Percentiles rank a stretch among this genome's conserved stretches.
These are phyloP conservation scores for Drosophila paulistorum DNA, from an alignment of 1,140 invertebrate species.

Conservation along the genomic window DNA sequence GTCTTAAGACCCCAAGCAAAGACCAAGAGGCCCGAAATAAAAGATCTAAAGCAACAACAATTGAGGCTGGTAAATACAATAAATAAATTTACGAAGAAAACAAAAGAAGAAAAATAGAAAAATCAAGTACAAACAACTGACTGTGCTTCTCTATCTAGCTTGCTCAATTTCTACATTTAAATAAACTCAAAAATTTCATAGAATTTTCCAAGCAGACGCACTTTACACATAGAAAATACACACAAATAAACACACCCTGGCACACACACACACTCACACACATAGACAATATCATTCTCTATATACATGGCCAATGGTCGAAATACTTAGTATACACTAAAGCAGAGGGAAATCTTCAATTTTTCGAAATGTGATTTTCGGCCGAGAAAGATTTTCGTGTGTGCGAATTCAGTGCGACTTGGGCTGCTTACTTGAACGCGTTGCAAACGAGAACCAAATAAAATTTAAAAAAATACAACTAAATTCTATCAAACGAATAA, in stretches of 20 bases:
- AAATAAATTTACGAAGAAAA: slow-evolving; percentile 47
- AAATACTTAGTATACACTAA: slow-evolving; percentile 43
- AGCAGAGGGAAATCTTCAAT: slow-evolving; percentile 45
- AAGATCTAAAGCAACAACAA: slow-evolving; percentile 6
- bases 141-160: slow-evolving; percentile 25
- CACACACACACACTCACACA: slow-evolving; percentile 34
- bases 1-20: slow-evolving; percentile 10
- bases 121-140: slow-evolving; percentile 55
- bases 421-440: slow-evolving; percentile 83
- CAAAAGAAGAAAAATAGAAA: slow-evolving; percentile 6
- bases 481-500: slow-evolving; percentile 60
- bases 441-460: slow-evolving; percentile 74
- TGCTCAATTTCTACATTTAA: slow-evolving; percentile 68
- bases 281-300: slow-evolving; percentile 25
- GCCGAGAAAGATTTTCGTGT: slow-evolving; percentile 62
- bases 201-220: slow-evolving; percentile 77
- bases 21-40: not conserved
- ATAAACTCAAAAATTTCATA: slow-evolving; percentile 78
- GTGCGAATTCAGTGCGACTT: slow-evolving; percentile 83
- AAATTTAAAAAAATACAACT: not conserved
- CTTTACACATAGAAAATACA: slow-evolving; percentile 58
- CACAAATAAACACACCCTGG: slow-evolving; percentile 7
- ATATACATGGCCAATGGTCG: slow-evolving; percentile 54
- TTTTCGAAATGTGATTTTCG: slow-evolving; percentile 65
- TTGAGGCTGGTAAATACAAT: not conserved